phyloP scores from a whole-genome alignment of 2,113 vertebrate species.

The Anguilla japonica region DNA sequence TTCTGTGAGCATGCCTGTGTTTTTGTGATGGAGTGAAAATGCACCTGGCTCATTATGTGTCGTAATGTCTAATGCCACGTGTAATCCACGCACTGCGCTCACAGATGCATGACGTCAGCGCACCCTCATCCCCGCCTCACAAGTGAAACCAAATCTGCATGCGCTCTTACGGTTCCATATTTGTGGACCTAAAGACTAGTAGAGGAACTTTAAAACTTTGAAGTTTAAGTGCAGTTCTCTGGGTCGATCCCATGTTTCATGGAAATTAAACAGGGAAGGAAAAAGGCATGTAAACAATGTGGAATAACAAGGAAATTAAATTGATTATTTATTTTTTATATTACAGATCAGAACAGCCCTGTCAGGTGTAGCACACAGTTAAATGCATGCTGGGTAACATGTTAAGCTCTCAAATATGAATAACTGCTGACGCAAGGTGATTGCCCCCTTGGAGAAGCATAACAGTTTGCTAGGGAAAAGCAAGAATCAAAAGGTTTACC shows the following conservation, averaged over 20 bases:
- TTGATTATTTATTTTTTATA: not conserved
- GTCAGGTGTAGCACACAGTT: not conserved
- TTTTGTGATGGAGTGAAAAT: not conserved
- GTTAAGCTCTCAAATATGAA: not conserved
- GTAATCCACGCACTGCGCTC: not conserved
- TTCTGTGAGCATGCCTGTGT: not conserved
- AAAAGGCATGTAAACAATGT: not conserved
- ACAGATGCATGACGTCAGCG: not conserved
- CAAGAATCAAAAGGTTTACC: not conserved
- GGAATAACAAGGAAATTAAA: not conserved
- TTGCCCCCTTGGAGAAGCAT: not conserved
- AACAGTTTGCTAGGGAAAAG: not conserved
- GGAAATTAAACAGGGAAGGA: not conserved
- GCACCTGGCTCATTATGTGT: not conserved
- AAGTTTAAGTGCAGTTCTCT: not conserved
- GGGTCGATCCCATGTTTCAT: not conserved
- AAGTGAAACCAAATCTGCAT: not conserved
- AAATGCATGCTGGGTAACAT: slow-evolving; percentile 8
- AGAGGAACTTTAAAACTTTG: not conserved
- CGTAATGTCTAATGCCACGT: not conserved
- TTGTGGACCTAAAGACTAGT: not conserved
- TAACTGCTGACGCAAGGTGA: not conserved
- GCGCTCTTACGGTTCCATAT: not conserved
- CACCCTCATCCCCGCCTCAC: not conserved
- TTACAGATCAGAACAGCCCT: not conserved